Evolutionary conservation across 2,797 vertebrate genomes (phyloP).

Genomic region (Octomys mimax): DNA sequence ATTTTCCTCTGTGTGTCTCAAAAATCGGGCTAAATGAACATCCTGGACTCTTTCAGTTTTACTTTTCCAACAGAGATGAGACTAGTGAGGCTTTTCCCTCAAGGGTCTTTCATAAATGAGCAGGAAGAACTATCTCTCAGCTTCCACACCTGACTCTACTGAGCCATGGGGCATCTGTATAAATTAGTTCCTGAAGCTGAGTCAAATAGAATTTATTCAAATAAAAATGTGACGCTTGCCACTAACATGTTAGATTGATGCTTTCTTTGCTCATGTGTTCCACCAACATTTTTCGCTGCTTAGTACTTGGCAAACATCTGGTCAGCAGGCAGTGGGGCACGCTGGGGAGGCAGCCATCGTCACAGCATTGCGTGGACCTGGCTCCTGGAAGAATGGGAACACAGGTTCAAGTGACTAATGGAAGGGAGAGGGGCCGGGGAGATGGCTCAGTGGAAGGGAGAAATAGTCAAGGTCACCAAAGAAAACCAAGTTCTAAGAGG

Average conservation of each 20-base stretch:
- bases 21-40: slow-evolving; percentile 20
- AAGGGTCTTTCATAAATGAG: slow-evolving; percentile 30
- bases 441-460: neutral
- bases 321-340: neutral
- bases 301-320: neutral
- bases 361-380: neutral
- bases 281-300: neutral
- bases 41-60: neutral
- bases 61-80: neutral
- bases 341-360: neutral
- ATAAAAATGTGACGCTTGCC: neutral
- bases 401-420: neutral
- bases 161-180: neutral
- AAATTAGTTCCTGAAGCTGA: slow-evolving; percentile 57
- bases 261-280: neutral
- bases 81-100: neutral
- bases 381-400: neutral
- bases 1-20: neutral
- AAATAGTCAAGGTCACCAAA: neutral
- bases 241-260: slow-evolving; percentile 34
- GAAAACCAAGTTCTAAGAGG: neutral
- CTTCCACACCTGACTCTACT: slow-evolving; percentile 32
- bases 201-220: slow-evolving; percentile 41
- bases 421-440: too few relatives aligned
- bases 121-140: slow-evolving; percentile 25